Base-by-base conservation (phyloP, 92 coral and sea anemone species). In the Muricea muricata region DNA sequence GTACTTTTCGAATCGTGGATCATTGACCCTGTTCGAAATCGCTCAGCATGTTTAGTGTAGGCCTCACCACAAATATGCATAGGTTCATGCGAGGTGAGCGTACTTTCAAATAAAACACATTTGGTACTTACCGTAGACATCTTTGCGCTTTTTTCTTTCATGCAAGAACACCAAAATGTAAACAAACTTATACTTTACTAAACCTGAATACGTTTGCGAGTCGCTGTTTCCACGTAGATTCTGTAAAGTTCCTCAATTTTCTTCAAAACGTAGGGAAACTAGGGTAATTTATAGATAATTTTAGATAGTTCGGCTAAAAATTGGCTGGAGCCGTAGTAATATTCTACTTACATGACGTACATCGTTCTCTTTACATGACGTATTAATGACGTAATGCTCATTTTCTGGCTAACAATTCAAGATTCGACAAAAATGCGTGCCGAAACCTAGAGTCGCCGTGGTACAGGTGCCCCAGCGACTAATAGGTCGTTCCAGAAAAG, bases 11-110 rank as follows among this genome's bases (percentile, higher is more conserved):
- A 52, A 52, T 52, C 60, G 60, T 52, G 60, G 60, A 52, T 52
- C 60, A 52, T 52, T 52, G 60, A 20, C 60, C 21, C 60, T 13
- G 60, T 52, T 20, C 60, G 60, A 52, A 52, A 52, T 52, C 7
- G 60, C 60, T 52, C 60, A 52, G 26, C 7, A 52, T 52, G 24
- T 52, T 52, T 52, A 52, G 60, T 52, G 60, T 52, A 52, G 60
- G 60, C 60, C 60, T 52, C 60, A 13, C 60, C 60, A 52, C 23
- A 25, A 52, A 52, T 52, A 52, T 52, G 60, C 60, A 52, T 17
- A 52, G 60, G 60, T 52, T 52, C 60, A 52, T 52, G 60, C 60
- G 60, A 18, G 60, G 60, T 52, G 60, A 52, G 60, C 60, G 60
- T 18, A 52, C 20, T 52, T 18, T 52, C 60, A 52, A 52, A 52